Base-by-base conservation (phyloP, 2,113 vertebrate genomes). In the Megaleporinus macrocephalus region DNA sequence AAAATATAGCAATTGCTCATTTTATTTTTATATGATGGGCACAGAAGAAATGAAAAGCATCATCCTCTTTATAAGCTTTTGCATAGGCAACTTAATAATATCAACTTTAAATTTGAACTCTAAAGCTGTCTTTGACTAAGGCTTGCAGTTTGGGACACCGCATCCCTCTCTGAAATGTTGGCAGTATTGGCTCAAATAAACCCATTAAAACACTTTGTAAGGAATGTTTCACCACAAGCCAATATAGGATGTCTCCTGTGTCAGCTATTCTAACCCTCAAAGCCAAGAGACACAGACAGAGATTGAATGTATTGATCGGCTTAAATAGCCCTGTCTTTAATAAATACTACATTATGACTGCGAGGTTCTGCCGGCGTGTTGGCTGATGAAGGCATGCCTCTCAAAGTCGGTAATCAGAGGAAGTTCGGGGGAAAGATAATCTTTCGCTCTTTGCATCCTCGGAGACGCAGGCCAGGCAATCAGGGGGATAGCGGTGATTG, bases 321-420 rank as follows among this genome's bases (percentile, higher is more conserved):
- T 90, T 93, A 93, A 94, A 93, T 87, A 92, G 86, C 92, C 72
- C 72, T 79, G 91, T 79, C 89, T 91, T 90, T 93, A 93, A 94
- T 94, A 95, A 95, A 95, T 95, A 95, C 90, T 91, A 92, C 86
- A 93, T 93, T 94, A 92, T 95, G 91, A 92, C 86, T 92, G 88
- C 81, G 90, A 92, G 78, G 74, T 90, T 92, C 89, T 88, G 85
- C 87, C 90, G 85, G 90, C 87, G 82, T 91, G 87, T 87, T 93
- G 93, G 90, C 89, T 92, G 93, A 95, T 94, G 93, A 89, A 89
- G 93, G 90, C 93, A 91, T 81, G 89, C 88, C 90, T 86, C 89
- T 91, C 83, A 81, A 83, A 82, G 87, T 86, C 86, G 66, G 91
- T 92, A 96, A 95, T 94, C 91, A 94, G 93, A 95, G 91, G 86